Conservation (phyloP, 2,797 vertebrate genomes). For the Pelochelys cantorii region DNA sequence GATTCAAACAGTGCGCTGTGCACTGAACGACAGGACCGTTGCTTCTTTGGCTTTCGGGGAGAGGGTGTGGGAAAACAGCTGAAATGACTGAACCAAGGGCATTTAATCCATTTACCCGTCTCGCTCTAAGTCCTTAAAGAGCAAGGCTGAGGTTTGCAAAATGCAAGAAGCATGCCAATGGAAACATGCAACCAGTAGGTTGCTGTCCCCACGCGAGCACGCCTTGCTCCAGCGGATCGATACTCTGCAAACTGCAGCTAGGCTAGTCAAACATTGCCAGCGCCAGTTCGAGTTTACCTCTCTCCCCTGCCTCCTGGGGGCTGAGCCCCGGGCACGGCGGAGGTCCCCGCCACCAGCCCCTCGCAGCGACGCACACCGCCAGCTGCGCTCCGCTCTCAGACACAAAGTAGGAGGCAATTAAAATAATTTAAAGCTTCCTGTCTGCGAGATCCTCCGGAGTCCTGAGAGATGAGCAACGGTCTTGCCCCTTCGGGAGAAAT, state of each 20-base stretch:
- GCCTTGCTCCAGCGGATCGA: constrained; percentile 18
- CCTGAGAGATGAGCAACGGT: constrained; percentile 59
- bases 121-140: constrained; percentile 2
- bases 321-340: neutral
- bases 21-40: neutral
- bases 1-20: neutral
- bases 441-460: constrained; percentile 66
- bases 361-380: too few relatives aligned
- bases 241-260: constrained; percentile 23
- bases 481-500: neutral
- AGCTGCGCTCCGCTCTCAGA: neutral
- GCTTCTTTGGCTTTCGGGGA: neutral
- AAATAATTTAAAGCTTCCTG: constrained; percentile 77
- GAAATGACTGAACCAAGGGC: neutral
- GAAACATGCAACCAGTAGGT: neutral
- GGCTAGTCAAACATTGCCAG: constrained; percentile 36
- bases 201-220: neutral
- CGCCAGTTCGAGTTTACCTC: constrained; percentile 22
- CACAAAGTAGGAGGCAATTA: constrained; percentile 66
- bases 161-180: neutral
- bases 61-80: neutral
- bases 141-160: neutral
- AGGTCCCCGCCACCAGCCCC: too few relatives aligned
- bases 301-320: constrained; percentile 4
- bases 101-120: neutral